Base-by-base conservation (phyloP, 2,888 invertebrate genomes). In the Ellobium chinense region DNA sequence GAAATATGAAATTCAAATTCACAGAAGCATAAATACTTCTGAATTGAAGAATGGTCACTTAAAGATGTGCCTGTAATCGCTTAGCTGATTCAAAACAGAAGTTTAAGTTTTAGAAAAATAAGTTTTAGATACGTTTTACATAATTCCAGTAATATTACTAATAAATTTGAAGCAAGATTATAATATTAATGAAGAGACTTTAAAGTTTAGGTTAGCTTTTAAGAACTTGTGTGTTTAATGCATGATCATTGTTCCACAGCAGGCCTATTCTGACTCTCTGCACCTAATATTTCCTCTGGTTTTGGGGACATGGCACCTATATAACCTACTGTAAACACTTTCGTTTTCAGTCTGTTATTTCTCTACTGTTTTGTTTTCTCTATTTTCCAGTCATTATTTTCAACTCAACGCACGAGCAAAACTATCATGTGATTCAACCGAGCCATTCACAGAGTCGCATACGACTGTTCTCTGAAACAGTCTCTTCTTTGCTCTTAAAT, bases 341-440 rank as follows among this genome's bases (percentile, higher is more conserved):
- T 46, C 46, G 7, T 18, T 46, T 46, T 46, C 46, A 46, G 46
- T 46, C 46, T 46, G 46, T 34, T 18, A 60, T 34, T 58, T 58
- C 36, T 12, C 24, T 36, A 12, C 60, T 24, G 60, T 74, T 24
- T 39, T 37, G 12, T 31, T 74, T 60, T 24, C 27, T 60, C 18
- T 36, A 54, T 2, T 74, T 63, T 65, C 21, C 27, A 39, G 29
- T 46, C 46, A 46, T 12, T 46, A 46, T 46, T 46, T 46, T 46
- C n/a, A n/a, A n/a, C n/a, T 46, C 46, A 46, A 46, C 46, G 46
- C 24, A 14, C 31, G 27, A 34, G 31, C 63, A 63, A 63, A 74
- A 24, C 36, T 21, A 58, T 74, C 74, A 74, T n/a, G 74, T 74
- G 74, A 74, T 46, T 63, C 46, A 29, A n/a, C 18, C 63, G 63